Evolutionary conservation across 2,797 vertebrate genomes (phyloP), one percentile per base, ranked within the genome.

Genomic region (Erpetoichthys calabaricus): DNA sequence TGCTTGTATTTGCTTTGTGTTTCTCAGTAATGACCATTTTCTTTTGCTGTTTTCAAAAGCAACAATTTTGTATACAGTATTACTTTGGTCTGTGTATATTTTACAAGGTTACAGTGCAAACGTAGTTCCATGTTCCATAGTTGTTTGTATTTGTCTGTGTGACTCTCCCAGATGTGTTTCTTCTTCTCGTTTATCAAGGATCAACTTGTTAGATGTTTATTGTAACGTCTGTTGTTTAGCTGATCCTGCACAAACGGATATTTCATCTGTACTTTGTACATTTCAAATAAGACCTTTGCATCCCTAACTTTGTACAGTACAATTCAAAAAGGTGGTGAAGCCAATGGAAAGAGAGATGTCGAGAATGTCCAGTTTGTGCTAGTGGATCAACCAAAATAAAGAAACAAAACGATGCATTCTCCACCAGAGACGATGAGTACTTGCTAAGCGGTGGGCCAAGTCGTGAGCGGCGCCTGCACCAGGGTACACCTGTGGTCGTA

Each of bases 11-110:
- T 25, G 25, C 25, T 25, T 25, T 25, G 25, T 25, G 25, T 25
- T 25, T 25, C 25, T 25, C 25, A 25, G 25, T 25, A 25, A 25
- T 25, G 25, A 25, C 25, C 25, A 25, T 25, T 25, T 25, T 25
- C 25, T 25, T 25, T 25, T 25, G 25, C 25, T 25, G 2, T 25
- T 25, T 25, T 49, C 7, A 49, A 54, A 41, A 59, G 45, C 7
- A 52, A 54, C 45, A 53, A 45, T 45, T 59, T 44, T 59, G 58
- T 59, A 53, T 51, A 46, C 58, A 54, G 49, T 59, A 45, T 59
- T 59, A 42, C 53, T 51, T 59, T 53, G 58, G 42, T 59, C 45
- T 49, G 58, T 54, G 25, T 59, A 59, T 53, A 59, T 59, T 59
- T 43, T 54, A 52, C 53, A 50, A 59, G 53, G 51, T 59, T 25